Base-by-base conservation (phyloP, 2,797 vertebrate species). In the Netta rufina region DNA sequence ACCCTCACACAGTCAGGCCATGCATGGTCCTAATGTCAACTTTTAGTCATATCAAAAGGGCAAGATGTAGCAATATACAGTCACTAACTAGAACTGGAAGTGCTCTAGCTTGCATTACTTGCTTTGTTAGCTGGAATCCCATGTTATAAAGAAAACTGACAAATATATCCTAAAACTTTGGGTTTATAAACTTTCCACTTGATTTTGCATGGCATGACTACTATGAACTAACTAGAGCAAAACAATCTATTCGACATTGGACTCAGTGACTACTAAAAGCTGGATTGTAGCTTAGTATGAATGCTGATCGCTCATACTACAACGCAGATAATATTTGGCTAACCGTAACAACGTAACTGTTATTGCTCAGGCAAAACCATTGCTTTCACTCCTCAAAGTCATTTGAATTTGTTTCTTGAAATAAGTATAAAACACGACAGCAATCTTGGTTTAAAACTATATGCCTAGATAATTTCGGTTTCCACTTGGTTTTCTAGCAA, bases 331-430 rank as follows among this genome's bases (percentile, higher is more conserved):
- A 60, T 93, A 96, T 95, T 94, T 94, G 91, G 84, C 90, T 95
- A 96, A 97, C 96, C 78, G 92, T 92, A 97, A 97, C 78, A 89
- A 97, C 92, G 85, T 78, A 96, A 96, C 91, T 97, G 87, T 90
- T 96, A 97, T 80, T 94, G 94, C 85, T 96, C 91, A 96, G 93
- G 94, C 72, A 97, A 96, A 96, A 97, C 94, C 15, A 94, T 84
- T 96, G 93, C 93, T 96, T 96, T 96, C 85, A 96, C 81, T 96
- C 79, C 77, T 96, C 95, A 92, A 96, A 96, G 91, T 96, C 27
- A 96, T 97, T 95, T 73, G 96, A 90, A 93, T 93, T 95, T 96
- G 84, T 93, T 98, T 97, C 91, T 96, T 96, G 95, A 97, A 97
- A 98, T 96, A 97, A 97, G 96, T 93, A 72, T 8, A 91, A 53